phyloP scores from a whole-genome alignment of 2,888 invertebrate species.

The Trypoxylon attenuatum region DNA sequence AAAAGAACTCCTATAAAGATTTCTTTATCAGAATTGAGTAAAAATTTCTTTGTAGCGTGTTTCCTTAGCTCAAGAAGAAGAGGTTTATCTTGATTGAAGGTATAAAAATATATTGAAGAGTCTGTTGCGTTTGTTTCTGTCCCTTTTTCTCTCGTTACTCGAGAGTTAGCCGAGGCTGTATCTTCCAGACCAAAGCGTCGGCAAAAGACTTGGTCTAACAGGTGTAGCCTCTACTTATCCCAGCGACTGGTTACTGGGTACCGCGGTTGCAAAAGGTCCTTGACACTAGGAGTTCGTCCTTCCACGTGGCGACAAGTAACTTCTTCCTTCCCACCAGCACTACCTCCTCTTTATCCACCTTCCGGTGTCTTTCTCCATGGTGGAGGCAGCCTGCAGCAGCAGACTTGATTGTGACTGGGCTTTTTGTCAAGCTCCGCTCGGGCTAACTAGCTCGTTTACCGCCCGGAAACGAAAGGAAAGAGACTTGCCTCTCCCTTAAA shows the following conservation, averaged over 20 bases:
- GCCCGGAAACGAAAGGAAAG: conserved; percentile 26
- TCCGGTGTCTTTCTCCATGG: conserved; percentile 14
- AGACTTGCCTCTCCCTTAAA: no score
- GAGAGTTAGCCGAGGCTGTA: conserved; percentile 7
- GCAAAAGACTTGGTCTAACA: conserved; percentile 31
- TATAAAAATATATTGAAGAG: no score
- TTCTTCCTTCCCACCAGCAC: conserved; percentile 1
- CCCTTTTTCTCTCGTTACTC: no score
- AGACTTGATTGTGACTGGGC: conserved; percentile 63
- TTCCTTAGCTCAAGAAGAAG: no score
- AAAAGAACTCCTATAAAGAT: no score
- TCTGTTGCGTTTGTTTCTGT: no score
- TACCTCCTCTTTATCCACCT: conserved; percentile 20
- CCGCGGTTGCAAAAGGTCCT: conserved; percentile 9
- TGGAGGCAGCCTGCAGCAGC: conserved; percentile 13
- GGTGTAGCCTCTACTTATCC: conserved; percentile 36
- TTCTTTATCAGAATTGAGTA: no score
- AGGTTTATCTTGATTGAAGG: no score
- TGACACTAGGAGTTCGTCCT: conserved; percentile 9
- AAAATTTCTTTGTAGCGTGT: no score
- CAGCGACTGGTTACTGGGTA: conserved; percentile 6
- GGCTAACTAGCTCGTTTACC: conserved; percentile 60
- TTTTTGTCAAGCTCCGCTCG: conserved; percentile 52
- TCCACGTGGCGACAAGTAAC: conserved; percentile 4
- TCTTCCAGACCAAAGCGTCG: conserved; percentile 5